Evolutionary conservation across 2,797 vertebrate genomes (phyloP).

Genomic region (Microctenopoma lineatum): DNA sequence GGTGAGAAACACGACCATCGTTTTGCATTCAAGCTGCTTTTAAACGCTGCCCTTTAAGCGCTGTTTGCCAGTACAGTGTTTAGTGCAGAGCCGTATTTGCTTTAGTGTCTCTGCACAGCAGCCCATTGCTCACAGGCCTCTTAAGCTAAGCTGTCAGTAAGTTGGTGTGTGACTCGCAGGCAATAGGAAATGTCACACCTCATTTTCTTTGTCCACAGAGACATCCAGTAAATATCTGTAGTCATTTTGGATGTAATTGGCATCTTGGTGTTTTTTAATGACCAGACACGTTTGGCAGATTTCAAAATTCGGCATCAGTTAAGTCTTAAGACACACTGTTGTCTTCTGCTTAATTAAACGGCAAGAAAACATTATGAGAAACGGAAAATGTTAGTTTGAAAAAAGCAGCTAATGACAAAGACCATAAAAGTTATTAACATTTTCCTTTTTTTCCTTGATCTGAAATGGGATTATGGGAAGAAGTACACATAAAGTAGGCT

Average conservation of each 20-base stretch:
- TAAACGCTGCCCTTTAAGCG: constrained; percentile 60
- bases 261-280: constrained; percentile 59
- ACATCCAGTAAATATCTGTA: constrained; percentile 44
- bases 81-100: constrained; percentile 53
- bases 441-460: constrained; percentile 7
- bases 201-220: constrained; percentile 59
- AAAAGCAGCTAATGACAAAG: constrained; percentile 27
- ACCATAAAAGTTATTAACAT: constrained; percentile 15
- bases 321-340: constrained; percentile 19
- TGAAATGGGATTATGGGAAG: constrained; percentile 3
- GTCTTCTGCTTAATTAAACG: constrained; percentile 57
- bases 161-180: constrained; percentile 43
- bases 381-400: constrained; percentile 23
- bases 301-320: constrained; percentile 23
- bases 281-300: constrained; percentile 26
- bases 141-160: constrained; percentile 55
- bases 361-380: constrained; percentile 16
- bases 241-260: constrained; percentile 50
- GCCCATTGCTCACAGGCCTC: constrained; percentile 56
- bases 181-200: constrained; percentile 67
- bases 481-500: background rate
- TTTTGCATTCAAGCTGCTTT: constrained; percentile 60
- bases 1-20: constrained; percentile 63
- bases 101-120: constrained; percentile 52
- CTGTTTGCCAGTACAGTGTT: constrained; percentile 63